Evolutionary conservation across 2,113 vertebrate genomes (phyloP).

Genomic region (human): DNA sequence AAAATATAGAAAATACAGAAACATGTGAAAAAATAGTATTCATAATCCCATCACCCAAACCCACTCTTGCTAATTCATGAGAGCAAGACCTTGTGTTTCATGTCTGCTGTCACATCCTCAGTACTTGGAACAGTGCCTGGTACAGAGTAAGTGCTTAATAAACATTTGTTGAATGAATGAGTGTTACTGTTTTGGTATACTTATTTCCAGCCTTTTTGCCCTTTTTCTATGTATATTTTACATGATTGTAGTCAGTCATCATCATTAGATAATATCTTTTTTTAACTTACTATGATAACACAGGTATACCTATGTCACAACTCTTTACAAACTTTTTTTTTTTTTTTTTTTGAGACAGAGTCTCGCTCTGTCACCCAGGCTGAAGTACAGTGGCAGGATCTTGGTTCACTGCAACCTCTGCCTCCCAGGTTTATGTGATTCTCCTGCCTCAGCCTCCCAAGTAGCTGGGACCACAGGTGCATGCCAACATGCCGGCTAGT

Average conservation of each 20-base stretch:
- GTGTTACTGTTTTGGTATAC: background rate
- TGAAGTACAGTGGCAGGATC: too few relatives aligned
- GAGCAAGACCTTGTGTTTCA: background rate
- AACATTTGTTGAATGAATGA: background rate
- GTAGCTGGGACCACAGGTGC: too few relatives aligned
- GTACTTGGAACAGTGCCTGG: too few relatives aligned
- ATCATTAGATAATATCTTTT: background rate
- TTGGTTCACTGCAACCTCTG: too few relatives aligned
- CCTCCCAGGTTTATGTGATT: too few relatives aligned
- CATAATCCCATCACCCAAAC: background rate
- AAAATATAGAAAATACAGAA: background rate
- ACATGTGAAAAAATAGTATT: background rate
- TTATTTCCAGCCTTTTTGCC: background rate
- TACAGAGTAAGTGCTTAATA: accelerated
- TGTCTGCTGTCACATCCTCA: accelerated
- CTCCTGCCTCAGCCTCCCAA: too few relatives aligned
- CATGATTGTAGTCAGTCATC: background rate
- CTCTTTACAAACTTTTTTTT: background rate
- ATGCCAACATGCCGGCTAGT: too few relatives aligned
- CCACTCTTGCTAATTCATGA: background rate
- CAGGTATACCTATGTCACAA: background rate
- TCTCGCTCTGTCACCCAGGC: too few relatives aligned
- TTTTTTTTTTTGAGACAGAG: too few relatives aligned
- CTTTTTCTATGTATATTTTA: background rate
- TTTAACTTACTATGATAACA: background rate